Percentiles rank a stretch among this genome's conserved stretches.
These are phyloP conservation scores for Accipiter virgatus DNA, from an alignment of 2,113 vertebrate species.

Conservation along the genomic window DNA sequence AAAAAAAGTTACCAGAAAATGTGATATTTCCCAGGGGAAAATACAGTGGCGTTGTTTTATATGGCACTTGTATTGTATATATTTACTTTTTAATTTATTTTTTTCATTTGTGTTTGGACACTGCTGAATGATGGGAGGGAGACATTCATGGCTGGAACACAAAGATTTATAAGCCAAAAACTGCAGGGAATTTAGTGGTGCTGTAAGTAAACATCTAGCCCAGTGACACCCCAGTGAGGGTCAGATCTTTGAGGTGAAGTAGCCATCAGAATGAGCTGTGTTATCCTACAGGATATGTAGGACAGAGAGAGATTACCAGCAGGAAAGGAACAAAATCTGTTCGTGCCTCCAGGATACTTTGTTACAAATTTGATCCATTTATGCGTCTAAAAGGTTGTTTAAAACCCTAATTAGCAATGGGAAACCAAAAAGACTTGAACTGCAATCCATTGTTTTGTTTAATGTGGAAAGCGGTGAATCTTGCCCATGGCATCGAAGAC, in stretches of 20 bases:
- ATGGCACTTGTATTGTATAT: not conserved
- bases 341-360: conserved; percentile 3
- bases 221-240: not conserved
- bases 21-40: not conserved
- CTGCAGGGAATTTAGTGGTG: not conserved
- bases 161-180: not conserved
- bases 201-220: not conserved
- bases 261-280: not conserved
- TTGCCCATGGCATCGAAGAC: not conserved
- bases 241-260: conserved; percentile 9
- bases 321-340: conserved; percentile 21
- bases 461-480: conserved; percentile 19
- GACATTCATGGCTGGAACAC: not conserved
- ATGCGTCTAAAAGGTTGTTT: conserved; percentile 42
- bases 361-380: conserved; percentile 51
- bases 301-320: conserved; percentile 4
- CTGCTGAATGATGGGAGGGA: not conserved
- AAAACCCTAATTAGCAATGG: conserved; percentile 44
- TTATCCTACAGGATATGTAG: not conserved
- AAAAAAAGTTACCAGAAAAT: not conserved
- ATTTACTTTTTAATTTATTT: not conserved
- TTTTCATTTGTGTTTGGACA: not conserved
- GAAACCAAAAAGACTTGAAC: conserved; percentile 38
- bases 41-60: not conserved
- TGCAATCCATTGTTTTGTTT: conserved; percentile 55